Evolutionary conservation across 2,888 invertebrate species (phyloP), one percentile per base, ranked within the genome.

Genomic region (Torymus auratus): DNA sequence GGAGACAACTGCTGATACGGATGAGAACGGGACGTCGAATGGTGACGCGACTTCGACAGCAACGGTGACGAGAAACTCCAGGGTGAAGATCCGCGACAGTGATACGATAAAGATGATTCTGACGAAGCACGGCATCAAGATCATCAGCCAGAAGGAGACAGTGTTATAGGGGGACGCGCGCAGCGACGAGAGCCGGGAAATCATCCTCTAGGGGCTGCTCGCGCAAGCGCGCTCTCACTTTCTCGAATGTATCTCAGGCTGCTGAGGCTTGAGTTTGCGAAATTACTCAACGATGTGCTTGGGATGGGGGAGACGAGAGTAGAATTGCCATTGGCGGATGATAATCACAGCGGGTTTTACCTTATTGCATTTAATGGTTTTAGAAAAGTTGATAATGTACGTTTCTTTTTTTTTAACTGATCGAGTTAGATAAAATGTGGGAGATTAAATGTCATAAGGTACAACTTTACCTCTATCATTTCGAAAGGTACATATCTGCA

Each of bases 111-210:
- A 95, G 87, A 93, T 95, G 91, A 94, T 95, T 86, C 92, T 96
- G 84, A 95, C 95, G 2, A 95, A 95, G 88, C 95, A 95, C 87
- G 95, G 95, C 1, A 95, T 96, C 84, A 94, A 95, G 90, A 95
- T 96, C 71, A 95, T 95, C 65, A 95, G 95, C 86, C 95, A 96
- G 87, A 94, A 95, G 15, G 96, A 96, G 88, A 95, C 95, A 82
- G 94, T 89, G 72, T 87, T 91, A 84, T 91, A 91, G 89, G 88
- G 56, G 1, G 74, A 81, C 64, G 69, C 68, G 78, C 80, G 79
- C 80, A 73, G 77, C 14, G 52, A 56, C 56, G 17, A 23, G 52
- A 41, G 41, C 52, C 5, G 15, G 1, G 82, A 82, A 64, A 79
- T 82, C 15, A 82, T 82, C 61, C 71, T 80, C 50, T 82, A 78